Conservation (phyloP, 2,888 invertebrate genomes). For the Drosophila lacicola region DNA sequence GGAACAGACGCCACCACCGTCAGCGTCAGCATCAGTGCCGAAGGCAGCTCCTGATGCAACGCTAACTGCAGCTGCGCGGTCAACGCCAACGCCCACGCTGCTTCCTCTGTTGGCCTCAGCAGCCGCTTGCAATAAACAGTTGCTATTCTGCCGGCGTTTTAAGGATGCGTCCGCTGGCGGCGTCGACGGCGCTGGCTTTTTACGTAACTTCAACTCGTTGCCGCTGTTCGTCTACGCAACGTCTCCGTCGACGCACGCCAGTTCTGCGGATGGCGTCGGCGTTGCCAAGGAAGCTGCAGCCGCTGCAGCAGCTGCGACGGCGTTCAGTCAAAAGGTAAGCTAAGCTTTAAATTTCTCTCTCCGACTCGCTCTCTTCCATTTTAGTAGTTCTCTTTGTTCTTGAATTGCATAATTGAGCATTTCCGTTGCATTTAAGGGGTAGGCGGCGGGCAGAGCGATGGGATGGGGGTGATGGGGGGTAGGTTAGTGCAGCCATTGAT, state of each 20-base stretch:
- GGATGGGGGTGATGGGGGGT: background rate
- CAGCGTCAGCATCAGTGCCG: conserved; percentile 6
- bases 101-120: conserved; percentile 62
- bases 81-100: conserved; percentile 58
- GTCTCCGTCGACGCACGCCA: conserved; percentile 81
- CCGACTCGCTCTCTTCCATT: conserved; percentile 3
- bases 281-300: conserved; percentile 78
- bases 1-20: conserved; percentile 17
- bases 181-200: conserved; percentile 59
- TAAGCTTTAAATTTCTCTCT: conserved; percentile 9
- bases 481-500: conserved; percentile 22
- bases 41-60: conserved; percentile 21
- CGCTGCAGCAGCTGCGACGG: conserved; percentile 57
- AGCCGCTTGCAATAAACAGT: conserved; percentile 71
- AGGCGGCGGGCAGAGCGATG: background rate
- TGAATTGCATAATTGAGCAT: conserved; percentile 68
- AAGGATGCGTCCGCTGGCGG: conserved; percentile 65
- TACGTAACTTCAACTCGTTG: conserved; percentile 81
- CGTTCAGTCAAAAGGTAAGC: conserved; percentile 69
- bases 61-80: conserved; percentile 24
- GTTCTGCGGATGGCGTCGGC: conserved; percentile 82
- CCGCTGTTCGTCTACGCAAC: conserved; percentile 82
- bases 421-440: conserved; percentile 59
- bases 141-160: conserved; percentile 81
- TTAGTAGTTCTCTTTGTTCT: conserved; percentile 47